Evolutionary conservation across 2,888 invertebrate species (phyloP).

Genomic region (Dynastes hyllus): DNA sequence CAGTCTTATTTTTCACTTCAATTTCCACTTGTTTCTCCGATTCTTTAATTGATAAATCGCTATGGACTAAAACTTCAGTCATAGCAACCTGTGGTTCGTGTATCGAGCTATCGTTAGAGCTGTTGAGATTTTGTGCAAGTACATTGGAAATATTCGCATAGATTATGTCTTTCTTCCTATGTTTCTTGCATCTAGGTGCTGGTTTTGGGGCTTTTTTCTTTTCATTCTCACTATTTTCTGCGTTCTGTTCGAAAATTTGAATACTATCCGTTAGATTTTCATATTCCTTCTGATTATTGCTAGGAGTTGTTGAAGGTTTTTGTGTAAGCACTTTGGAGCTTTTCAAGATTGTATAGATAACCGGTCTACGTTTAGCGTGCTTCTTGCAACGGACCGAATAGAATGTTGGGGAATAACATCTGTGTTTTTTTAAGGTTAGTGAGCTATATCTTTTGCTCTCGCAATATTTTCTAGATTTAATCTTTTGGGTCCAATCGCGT

Average conservation of each 20-base stretch:
- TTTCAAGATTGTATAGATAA: constrained; percentile 68
- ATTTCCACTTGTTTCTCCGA: not conserved
- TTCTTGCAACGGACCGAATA: constrained; percentile 70
- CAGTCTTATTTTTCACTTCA: constrained; percentile 4
- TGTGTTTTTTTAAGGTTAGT: constrained; percentile 68
- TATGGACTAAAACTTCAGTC: constrained; percentile 65
- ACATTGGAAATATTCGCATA: constrained; percentile 59
- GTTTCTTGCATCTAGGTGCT: constrained; percentile 73
- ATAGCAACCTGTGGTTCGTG: constrained; percentile 60
- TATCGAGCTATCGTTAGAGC: constrained; percentile 62
- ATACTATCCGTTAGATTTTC: constrained; percentile 81
- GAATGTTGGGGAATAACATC: constrained; percentile 70
- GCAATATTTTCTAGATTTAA: constrained; percentile 51
- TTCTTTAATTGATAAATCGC: constrained; percentile 42
- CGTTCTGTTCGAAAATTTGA: constrained; percentile 76
- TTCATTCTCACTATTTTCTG: constrained; percentile 62
- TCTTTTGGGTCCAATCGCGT: constrained; percentile 8
- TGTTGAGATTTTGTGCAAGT: constrained; percentile 55
- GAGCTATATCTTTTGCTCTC: constrained; percentile 63
- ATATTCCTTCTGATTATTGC: constrained; percentile 65
- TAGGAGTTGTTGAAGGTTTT: constrained; percentile 62
- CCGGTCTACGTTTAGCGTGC: constrained; percentile 68
- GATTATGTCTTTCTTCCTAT: constrained; percentile 61
- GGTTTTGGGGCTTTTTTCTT: constrained; percentile 72
- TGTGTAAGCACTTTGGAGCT: constrained; percentile 50